phyloP scores from a whole-genome alignment of 2,797 vertebrate genomes.

The Morus bassanus region DNA sequence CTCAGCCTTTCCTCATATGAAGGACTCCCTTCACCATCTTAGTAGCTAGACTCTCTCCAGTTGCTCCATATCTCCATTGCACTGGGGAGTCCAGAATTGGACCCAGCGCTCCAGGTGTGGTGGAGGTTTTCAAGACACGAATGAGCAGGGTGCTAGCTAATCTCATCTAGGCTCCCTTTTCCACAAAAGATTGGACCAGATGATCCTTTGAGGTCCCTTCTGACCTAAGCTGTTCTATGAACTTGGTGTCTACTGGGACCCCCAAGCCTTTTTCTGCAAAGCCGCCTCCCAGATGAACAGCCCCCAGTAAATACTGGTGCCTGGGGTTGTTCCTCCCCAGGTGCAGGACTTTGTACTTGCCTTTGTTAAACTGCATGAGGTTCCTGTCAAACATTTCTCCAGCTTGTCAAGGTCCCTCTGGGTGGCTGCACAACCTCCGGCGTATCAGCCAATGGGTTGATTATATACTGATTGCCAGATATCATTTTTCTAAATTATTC shows the following conservation, averaged over 20 bases:
- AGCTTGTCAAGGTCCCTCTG: not conserved
- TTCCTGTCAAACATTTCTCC: not conserved
- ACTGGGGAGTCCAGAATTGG: not conserved
- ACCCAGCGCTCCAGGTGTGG: not conserved
- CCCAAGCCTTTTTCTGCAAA: not conserved
- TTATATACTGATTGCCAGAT: not conserved
- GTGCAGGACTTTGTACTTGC: not conserved
- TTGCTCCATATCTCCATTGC: not conserved
- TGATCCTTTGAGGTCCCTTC: not conserved
- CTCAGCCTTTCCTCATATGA: not conserved
- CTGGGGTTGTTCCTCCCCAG: rapidly evolving
- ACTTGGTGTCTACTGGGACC: not conserved
- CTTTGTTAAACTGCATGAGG: not conserved
- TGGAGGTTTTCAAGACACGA: not conserved
- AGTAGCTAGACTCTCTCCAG: not conserved
- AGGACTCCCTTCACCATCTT: not conserved
- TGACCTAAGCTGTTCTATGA: not conserved
- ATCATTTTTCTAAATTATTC: not conserved
- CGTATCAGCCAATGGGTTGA: not conserved
- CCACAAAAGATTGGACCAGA: not conserved
- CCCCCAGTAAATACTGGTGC: not conserved
- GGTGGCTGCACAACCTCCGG: not conserved
- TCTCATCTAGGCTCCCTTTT: not conserved
- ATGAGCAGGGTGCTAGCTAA: not conserved
- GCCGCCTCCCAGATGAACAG: not conserved